phyloP scores from a whole-genome alignment of 2,113 vertebrate genomes.

The Varanus salvator region DNA sequence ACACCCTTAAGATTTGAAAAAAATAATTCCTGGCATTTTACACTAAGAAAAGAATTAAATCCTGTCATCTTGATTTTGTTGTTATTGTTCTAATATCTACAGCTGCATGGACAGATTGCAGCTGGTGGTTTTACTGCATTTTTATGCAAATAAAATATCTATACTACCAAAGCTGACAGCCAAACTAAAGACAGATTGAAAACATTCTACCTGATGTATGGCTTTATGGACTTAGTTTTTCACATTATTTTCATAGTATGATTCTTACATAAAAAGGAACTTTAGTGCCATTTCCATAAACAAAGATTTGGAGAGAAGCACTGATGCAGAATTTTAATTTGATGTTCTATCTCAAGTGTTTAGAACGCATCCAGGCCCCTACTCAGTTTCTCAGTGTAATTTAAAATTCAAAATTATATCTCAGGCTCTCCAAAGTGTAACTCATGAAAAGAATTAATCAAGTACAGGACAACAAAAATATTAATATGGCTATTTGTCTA shows the following conservation, averaged over 20 bases:
- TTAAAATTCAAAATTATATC: neutral
- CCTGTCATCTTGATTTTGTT: neutral
- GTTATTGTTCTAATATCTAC: neutral
- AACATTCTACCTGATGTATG: too few species aligned
- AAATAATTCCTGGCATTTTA: neutral
- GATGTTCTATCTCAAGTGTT: neutral
- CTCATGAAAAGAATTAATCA: neutral
- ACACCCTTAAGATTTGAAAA: neutral
- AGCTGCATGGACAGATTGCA: neutral
- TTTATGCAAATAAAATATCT: constrained; percentile 24
- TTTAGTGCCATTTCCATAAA: neutral
- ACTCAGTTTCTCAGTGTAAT: neutral
- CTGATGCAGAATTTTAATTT: neutral
- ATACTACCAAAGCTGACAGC: neutral
- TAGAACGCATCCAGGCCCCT: neutral
- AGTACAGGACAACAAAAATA: neutral
- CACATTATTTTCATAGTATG: neutral
- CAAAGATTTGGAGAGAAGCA: neutral
- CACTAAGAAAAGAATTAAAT: neutral
- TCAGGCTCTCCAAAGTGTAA: neutral
- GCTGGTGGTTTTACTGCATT: neutral
- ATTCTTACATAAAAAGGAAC: neutral
- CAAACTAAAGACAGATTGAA: neutral
- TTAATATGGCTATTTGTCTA: neutral
- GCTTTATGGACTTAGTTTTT: neutral